Conservation (phyloP, 2,113 vertebrate genomes). For the Lipophrys pholis region DNA sequence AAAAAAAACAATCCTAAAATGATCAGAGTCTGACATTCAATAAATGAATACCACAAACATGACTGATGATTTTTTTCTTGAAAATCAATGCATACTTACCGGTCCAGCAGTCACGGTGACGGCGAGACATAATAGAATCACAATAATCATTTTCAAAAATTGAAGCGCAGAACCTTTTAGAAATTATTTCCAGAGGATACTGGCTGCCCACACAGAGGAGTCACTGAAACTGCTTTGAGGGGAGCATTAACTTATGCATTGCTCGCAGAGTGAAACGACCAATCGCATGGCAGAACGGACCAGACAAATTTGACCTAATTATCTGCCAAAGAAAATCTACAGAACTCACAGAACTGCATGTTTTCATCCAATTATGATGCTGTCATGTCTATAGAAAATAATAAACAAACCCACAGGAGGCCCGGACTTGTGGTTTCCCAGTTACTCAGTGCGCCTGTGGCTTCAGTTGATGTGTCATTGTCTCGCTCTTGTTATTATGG, state of each 20-base stretch:
- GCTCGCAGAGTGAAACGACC: slow-evolving; percentile 50
- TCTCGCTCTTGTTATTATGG: slow-evolving; percentile 54
- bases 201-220: slow-evolving; percentile 12
- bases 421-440: slow-evolving; percentile 48
- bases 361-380: slow-evolving; percentile 55
- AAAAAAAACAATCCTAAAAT: background rate
- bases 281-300: slow-evolving; percentile 64
- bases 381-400: slow-evolving; percentile 68
- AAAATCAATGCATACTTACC: slow-evolving; percentile 56
- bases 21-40: background rate
- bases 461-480: slow-evolving; percentile 61
- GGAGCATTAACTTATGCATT: slow-evolving; percentile 60
- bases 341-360: slow-evolving; percentile 41
- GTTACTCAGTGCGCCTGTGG: slow-evolving; percentile 40
- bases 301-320: slow-evolving; percentile 49
- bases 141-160: slow-evolving; percentile 57
- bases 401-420: slow-evolving; percentile 30
- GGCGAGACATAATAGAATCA: slow-evolving; percentile 47
- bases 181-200: slow-evolving; percentile 16
- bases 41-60: background rate
- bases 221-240: slow-evolving; percentile 25
- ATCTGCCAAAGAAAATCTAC: slow-evolving; percentile 41
- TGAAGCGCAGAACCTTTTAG: slow-evolving; percentile 12
- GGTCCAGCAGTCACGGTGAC: slow-evolving; percentile 47
- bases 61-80: too few species aligned